Conservation (phyloP, 2,888 invertebrate genomes). For the Tipula lateralis region DNA sequence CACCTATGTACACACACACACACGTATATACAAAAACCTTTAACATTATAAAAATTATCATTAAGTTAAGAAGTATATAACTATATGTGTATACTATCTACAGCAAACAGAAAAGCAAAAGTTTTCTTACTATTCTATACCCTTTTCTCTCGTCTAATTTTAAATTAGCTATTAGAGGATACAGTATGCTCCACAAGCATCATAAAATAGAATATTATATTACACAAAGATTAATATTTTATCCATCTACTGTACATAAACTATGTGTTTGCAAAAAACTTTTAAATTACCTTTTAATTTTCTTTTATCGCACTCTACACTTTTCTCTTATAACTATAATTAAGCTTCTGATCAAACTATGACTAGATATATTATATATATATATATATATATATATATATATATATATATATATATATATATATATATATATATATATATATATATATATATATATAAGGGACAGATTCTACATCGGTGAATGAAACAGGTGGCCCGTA, state of each 20-base stretch:
- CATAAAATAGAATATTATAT: not conserved
- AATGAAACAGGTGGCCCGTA: too few relatives aligned
- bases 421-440: too few relatives aligned
- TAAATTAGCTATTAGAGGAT: not conserved
- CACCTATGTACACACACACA: not conserved
- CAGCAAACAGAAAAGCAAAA: not conserved
- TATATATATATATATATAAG: too few relatives aligned
- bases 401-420: too few relatives aligned
- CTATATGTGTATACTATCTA: not conserved
- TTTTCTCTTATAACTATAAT: not conserved
- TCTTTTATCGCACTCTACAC: not conserved
- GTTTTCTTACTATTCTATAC: not conserved
- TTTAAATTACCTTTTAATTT: conserved; percentile 7
- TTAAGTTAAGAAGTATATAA: not conserved
- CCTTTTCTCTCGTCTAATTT: not conserved
- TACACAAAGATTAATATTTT: not conserved
- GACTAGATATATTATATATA: too few relatives aligned
- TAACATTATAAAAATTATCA: not conserved
- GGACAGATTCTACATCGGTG: too few relatives aligned
- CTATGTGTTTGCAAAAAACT: not conserved
- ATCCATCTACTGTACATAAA: not conserved
- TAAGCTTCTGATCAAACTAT: not conserved
- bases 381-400: too few relatives aligned
- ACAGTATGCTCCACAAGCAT: not conserved
- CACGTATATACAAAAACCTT: not conserved